Evolutionary conservation across 64 coral and sea anemone genomes (phyloP).

Genomic region (Stylophora pistillata): DNA sequence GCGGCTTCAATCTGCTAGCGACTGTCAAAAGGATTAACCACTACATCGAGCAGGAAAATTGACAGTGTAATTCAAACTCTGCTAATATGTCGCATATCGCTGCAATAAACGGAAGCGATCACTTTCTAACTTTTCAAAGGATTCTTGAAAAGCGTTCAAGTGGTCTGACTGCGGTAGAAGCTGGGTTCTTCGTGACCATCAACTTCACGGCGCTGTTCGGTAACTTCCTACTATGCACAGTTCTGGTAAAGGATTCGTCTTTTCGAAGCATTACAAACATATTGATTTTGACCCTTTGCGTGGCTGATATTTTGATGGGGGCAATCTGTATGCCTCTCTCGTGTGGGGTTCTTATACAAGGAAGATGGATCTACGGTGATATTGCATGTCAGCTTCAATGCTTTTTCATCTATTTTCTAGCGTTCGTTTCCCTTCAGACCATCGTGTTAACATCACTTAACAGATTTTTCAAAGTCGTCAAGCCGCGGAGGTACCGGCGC

Average conservation of each 20-base stretch:
- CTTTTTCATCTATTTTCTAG: conserved; percentile 63
- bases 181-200: conserved; percentile 26
- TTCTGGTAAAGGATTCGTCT: conserved; percentile 11
- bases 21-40: background rate
- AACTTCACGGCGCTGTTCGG: conserved; percentile 31
- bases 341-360: conserved; percentile 36
- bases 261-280: conserved; percentile 56
- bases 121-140: background rate
- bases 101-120: background rate
- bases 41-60: background rate
- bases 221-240: conserved; percentile 40
- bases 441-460: conserved; percentile 60
- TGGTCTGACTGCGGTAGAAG: conserved; percentile 30
- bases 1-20: background rate
- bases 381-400: conserved; percentile 47
- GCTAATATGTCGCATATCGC: background rate
- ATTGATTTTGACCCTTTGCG: conserved; percentile 40
- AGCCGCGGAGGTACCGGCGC: conserved; percentile 36
- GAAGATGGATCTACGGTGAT: conserved; percentile 28
- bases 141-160: background rate
- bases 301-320: conserved; percentile 58
- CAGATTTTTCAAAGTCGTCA: conserved; percentile 58
- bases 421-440: conserved; percentile 53
- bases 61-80: background rate
- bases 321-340: conserved; percentile 42